Conservation (phyloP, 2,113 vertebrate species). For the Poeciliopsis turrubarensis region DNA sequence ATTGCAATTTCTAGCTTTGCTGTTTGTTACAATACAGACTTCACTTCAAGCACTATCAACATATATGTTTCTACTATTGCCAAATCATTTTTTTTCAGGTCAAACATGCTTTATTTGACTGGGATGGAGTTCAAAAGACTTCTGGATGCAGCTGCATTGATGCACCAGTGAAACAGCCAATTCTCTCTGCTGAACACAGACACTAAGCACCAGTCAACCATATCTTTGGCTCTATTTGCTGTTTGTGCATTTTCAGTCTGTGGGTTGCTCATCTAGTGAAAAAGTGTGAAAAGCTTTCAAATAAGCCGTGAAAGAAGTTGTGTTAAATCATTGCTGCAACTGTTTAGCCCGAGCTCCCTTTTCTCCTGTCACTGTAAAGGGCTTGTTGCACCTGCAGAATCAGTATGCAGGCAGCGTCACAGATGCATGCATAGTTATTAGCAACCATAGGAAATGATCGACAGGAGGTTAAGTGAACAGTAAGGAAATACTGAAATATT, state of each 20-base stretch:
- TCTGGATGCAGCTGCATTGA: neutral
- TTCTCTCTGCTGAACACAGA: neutral
- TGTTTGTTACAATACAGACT: neutral
- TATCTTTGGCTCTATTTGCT: constrained; percentile 19
- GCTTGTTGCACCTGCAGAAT: constrained; percentile 68
- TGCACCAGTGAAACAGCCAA: neutral
- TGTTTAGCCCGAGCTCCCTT: constrained; percentile 2
- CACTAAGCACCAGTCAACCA: neutral
- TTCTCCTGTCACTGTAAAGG: constrained; percentile 15
- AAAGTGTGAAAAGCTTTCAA: too few relatives aligned
- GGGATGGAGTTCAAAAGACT: neutral
- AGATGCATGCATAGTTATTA: constrained; percentile 58
- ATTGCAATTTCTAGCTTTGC: neutral
- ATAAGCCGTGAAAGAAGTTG: constrained; percentile 30
- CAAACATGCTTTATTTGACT: neutral
- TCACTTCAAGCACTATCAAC: neutral
- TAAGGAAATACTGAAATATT: constrained; percentile 60
- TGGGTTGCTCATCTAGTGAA: constrained; percentile 30
- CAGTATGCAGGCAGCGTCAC: constrained; percentile 65
- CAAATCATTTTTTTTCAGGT: neutral
- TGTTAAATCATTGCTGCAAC: constrained; percentile 29
- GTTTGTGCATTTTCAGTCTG: constrained; percentile 21
- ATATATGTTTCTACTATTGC: neutral
- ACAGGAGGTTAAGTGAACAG: constrained; percentile 58
- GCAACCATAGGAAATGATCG: constrained; percentile 58